These are phyloP conservation scores for Diogma glabrata DNA, from an alignment of 2,888 invertebrate species.

Conservation along the genomic window DNA sequence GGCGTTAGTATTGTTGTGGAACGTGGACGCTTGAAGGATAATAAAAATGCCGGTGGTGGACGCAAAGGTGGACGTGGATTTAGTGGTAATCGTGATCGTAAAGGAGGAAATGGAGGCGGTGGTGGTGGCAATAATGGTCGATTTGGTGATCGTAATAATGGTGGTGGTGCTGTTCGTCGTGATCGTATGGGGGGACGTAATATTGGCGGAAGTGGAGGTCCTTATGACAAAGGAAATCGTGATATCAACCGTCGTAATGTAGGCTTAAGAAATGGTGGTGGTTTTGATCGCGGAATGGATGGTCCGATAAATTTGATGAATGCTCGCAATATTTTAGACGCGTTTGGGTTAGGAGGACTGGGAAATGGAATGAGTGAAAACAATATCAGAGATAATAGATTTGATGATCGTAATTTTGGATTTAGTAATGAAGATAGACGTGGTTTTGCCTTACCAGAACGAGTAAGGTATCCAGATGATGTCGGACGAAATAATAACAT, in stretches of 20 bases:
- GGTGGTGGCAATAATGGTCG: constrained; percentile 21
- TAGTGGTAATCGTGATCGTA: too few relatives aligned
- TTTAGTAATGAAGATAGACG: constrained; percentile 29
- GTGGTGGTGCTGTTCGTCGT: constrained; percentile 22
- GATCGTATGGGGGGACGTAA: constrained; percentile 19
- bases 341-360: constrained; percentile 2
- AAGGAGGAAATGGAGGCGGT: constrained; percentile 41
- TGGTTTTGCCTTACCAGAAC: constrained; percentile 30
- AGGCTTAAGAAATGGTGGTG: constrained; percentile 21
- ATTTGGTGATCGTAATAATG: constrained; percentile 27
- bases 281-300: constrained; percentile 34
- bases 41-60: constrained; percentile 33
- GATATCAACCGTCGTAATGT: constrained; percentile 14
- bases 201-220: constrained; percentile 14
- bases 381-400: constrained; percentile 9
- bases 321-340: constrained; percentile 1
- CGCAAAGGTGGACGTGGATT: constrained; percentile 35
- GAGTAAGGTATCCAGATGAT: constrained; percentile 14
- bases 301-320: constrained; percentile 17
- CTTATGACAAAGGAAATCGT: constrained; percentile 16
- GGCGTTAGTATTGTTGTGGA: constrained; percentile 78
- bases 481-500: too few relatives aligned
- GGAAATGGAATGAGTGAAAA: constrained; percentile 6
- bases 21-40: constrained; percentile 64
- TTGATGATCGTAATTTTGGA: constrained; percentile 16